A percentile compares a stretch with the other conserved stretches of the same genome.
Conservation (phyloP, 2,113 vertebrate species). For the Siphamia tubifer region DNA sequence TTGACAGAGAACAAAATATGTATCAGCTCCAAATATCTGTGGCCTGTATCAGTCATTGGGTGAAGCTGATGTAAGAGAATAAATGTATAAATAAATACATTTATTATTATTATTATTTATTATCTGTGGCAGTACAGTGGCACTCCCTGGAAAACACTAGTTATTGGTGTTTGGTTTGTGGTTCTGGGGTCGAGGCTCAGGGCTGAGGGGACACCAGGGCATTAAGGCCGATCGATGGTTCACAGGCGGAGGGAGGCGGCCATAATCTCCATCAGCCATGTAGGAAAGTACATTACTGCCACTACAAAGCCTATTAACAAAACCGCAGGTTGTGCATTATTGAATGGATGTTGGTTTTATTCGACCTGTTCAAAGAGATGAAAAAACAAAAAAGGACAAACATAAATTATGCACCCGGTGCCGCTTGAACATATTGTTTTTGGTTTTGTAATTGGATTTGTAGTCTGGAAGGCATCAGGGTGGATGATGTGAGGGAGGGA, state of each 20-base stretch:
- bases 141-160: too few relatives aligned
- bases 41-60: too few relatives aligned
- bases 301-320: conserved; percentile 81
- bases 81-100: too few relatives aligned
- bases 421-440: conserved; percentile 66
- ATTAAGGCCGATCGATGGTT: conserved; percentile 73
- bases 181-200: conserved; percentile 20
- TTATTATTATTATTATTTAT: too few relatives aligned
- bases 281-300: conserved; percentile 77
- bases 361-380: conserved; percentile 64
- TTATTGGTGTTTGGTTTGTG: neutral
- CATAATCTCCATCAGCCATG: conserved; percentile 77
- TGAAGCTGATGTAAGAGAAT: too few relatives aligned
- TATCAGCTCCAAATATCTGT: too few relatives aligned
- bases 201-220: conserved; percentile 51
- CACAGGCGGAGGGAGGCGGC: conserved; percentile 55
- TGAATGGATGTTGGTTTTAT: conserved; percentile 75
- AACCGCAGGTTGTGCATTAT: conserved; percentile 79
- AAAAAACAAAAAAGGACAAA: conserved; percentile 49
- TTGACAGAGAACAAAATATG: too few relatives aligned
- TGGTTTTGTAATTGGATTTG: conserved; percentile 69
- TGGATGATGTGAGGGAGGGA: neutral
- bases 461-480: conserved; percentile 47
- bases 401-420: conserved; percentile 72
- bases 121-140: too few relatives aligned